Conservation (phyloP, 2,797 vertebrate species). For the Rhynchonycteris naso region DNA sequence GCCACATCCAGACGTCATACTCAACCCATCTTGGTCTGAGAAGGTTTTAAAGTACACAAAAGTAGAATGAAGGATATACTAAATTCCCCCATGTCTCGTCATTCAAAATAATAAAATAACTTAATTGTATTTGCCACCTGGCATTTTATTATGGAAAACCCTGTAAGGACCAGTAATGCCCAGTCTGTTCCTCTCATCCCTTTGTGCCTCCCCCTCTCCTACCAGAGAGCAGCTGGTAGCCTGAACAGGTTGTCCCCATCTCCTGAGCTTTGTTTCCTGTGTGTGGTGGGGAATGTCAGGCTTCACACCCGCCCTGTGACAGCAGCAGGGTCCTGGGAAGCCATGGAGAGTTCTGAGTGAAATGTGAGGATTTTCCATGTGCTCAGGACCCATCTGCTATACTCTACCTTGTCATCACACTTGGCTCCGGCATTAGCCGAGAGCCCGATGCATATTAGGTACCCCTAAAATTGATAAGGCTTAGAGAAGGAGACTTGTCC, state of each 20-base stretch:
- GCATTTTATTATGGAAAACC: conserved; percentile 21
- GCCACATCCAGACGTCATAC: neutral
- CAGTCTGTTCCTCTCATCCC: too few relatives aligned
- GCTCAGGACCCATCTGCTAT: neutral
- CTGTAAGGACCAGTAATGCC: neutral
- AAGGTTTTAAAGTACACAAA: neutral
- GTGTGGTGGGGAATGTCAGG: neutral
- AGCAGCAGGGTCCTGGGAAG: neutral
- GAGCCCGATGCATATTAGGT: neutral
- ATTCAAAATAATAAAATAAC: neutral
- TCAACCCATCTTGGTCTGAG: neutral
- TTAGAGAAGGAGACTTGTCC: neutral
- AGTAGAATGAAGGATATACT: neutral
- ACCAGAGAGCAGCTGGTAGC: neutral
- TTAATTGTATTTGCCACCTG: neutral
- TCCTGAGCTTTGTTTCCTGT: neutral
- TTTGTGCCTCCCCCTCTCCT: neutral
- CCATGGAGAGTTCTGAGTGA: neutral
- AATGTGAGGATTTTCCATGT: accelerated
- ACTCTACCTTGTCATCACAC: neutral
- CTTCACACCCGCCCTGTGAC: accelerated
- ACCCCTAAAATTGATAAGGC: neutral
- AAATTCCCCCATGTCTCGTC: neutral
- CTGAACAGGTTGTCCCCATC: neutral
- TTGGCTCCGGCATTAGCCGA: neutral